Base-by-base conservation (phyloP, 23 tunicate species). In the Styela plicata region DNA sequence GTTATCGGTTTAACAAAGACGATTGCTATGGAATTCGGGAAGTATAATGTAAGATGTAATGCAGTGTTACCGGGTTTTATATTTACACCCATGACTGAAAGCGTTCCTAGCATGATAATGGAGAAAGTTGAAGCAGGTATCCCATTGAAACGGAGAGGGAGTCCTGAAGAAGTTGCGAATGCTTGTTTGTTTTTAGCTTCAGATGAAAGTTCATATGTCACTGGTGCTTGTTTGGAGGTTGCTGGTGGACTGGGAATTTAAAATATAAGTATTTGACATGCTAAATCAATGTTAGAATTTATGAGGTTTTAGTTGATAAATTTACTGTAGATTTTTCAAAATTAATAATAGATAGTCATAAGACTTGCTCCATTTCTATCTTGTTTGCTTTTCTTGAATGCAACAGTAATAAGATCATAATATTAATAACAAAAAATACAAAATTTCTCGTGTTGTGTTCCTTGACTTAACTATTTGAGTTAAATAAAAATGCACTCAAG, bases 1-100 rank as follows among this genome's bases (percentile, higher is more conserved):
- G 93, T 93, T 36, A 85, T 93, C 2, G 93, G 89, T 3, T 84
- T 93, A 80, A 93, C 98, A 25, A 93, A 93, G 75, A 63, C 94
- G 10, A 77, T 85, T 63, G 91, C 94, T 34, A 35, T 71, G 1
- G 98, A 93, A 79, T 32, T 84, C 74, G 98, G 89, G 52, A 86
- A 68, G 79, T 83, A 76, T 52, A 89, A 86, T 61, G 63, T 91
- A 21, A 74, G 97, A 22, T 80, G 90, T 44, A 91, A 91, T 83
- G 88, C 91, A 2, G 62, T 91, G 13, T 69, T 86, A 29, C 97
- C 97, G 0, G 91, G 88, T 2, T 78, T 83, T 52, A 67, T 83
- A 7, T 53, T 76, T 63, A 91, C 97, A 34, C 90, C 97, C 1
- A 86, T 91, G 90, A 67, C 77, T 3, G 92, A 88, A 7, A 1